These are phyloP conservation scores for Drosophila setosimentum DNA, from an alignment of 2,888 invertebrate species.

Conservation along the genomic window DNA sequence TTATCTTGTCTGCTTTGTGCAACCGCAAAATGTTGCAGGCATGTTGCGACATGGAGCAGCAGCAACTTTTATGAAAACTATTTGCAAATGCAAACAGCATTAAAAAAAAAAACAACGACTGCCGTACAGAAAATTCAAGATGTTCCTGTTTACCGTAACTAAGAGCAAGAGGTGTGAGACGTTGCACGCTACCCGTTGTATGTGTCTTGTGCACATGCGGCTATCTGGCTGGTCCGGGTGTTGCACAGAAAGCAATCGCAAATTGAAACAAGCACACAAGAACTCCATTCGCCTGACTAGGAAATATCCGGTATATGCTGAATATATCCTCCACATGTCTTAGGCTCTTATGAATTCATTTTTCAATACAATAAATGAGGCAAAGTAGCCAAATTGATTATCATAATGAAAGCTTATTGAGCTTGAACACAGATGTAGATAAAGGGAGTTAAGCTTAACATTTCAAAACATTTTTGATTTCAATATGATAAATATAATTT, in stretches of 20 bases:
- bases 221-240: not conserved
- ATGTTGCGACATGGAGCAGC: conserved; percentile 7
- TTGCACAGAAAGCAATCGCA: conserved; percentile 58
- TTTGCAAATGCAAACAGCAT: conserved; percentile 62
- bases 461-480: not conserved
- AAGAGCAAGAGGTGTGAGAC: conserved; percentile 25
- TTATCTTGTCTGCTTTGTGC: conserved; percentile 41
- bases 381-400: not conserved
- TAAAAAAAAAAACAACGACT: conserved; percentile 58
- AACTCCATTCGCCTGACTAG: not conserved
- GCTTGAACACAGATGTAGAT: not conserved
- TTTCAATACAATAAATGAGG: not conserved
- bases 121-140: conserved; percentile 32
- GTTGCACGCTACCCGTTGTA: conserved; percentile 56
- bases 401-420: not conserved
- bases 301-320: conserved; percentile 2
- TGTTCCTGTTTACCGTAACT: conserved; percentile 21
- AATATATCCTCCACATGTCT: not conserved
- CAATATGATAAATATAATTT: not conserved
- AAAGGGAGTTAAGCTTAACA: not conserved
- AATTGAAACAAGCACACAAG: conserved; percentile 71
- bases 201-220: conserved; percentile 2
- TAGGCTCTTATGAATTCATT: not conserved
- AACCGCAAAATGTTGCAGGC: conserved; percentile 42
- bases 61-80: conserved; percentile 68